A percentile compares a stretch with the other conserved stretches of the same genome.
Evolutionary conservation across 2,113 vertebrate genomes (phyloP).

Genomic region (Trogon surrucura): DNA sequence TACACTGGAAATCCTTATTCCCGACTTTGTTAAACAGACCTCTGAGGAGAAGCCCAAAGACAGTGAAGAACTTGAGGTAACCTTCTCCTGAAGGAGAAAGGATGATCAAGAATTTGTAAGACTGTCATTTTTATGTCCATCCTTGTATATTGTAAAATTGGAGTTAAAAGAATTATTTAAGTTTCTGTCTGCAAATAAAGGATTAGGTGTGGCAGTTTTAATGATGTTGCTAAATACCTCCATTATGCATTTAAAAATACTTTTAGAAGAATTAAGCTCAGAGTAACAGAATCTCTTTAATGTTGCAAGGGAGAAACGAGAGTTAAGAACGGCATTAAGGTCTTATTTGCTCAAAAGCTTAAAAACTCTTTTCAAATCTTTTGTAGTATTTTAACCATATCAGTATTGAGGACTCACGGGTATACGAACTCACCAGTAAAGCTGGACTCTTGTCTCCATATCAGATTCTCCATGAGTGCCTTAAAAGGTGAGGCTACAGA

Average conservation of each 20-base stretch:
- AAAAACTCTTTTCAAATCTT: slow-evolving; percentile 7
- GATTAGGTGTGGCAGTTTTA: not conserved
- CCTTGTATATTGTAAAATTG: not conserved
- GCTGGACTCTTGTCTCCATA: slow-evolving; percentile 98
- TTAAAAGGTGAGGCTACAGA: slow-evolving; percentile 89
- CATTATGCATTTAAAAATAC: not conserved
- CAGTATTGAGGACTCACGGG: slow-evolving; percentile 98
- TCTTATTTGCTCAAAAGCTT: not conserved
- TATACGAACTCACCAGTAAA: slow-evolving; percentile 99
- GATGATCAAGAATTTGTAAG: not conserved
- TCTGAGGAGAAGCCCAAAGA: slow-evolving; percentile 96
- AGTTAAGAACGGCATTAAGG: not conserved
- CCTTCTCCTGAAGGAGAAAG: not conserved
- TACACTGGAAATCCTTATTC: slow-evolving; percentile 99
- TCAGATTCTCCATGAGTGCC: slow-evolving; percentile 99
- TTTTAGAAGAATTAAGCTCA: not conserved
- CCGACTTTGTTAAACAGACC: slow-evolving; percentile 98
- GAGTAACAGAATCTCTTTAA: not conserved
- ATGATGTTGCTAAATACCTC: not conserved
- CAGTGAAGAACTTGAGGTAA: slow-evolving; percentile 97
- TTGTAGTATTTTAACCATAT: slow-evolving; percentile 99
- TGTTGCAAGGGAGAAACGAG: not conserved
- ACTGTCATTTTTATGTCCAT: not conserved
- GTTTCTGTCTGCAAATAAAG: not conserved
- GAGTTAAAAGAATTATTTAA: not conserved